Evolutionary conservation across 2,797 vertebrate genomes (phyloP).

Genomic region (Cephalopachus bancanus): DNA sequence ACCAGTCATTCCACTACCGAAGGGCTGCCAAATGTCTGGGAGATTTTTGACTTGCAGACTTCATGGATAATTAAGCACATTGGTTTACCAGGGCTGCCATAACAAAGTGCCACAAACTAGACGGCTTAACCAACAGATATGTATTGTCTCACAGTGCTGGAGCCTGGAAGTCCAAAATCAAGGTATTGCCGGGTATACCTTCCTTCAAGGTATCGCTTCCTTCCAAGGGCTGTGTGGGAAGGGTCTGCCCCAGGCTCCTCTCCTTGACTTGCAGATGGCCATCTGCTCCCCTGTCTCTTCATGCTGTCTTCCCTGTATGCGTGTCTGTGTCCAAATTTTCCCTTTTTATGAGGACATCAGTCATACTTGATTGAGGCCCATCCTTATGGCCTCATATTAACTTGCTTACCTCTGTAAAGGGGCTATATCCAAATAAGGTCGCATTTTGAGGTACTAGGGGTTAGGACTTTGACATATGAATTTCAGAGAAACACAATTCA

Average conservation of each 20-base stretch:
- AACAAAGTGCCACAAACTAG: not conserved
- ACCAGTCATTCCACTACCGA: not conserved
- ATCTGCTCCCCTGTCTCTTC: not conserved
- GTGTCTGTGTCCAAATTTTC: not conserved
- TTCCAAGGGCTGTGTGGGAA: not conserved
- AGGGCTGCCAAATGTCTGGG: not conserved
- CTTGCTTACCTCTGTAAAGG: not conserved
- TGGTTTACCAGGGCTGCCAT: not conserved
- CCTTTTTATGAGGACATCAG: not conserved
- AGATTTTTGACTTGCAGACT: not conserved
- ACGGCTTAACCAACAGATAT: not conserved
- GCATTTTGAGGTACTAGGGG: not conserved
- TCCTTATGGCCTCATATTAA: not conserved
- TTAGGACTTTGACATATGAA: not conserved
- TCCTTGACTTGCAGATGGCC: not conserved
- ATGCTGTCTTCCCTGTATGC: not conserved
- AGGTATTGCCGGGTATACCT: not conserved
- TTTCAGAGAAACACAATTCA: not conserved
- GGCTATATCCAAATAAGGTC: not conserved
- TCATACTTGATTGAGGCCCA: not conserved
- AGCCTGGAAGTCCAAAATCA: not conserved
- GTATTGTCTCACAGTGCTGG: not conserved
- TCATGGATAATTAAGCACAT: not conserved
- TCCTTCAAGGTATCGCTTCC: not conserved
- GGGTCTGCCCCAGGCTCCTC: not conserved